These are phyloP conservation scores for Hyperoodon ampullatus DNA, from an alignment of 2,113 vertebrate species.

Conservation along the genomic window DNA sequence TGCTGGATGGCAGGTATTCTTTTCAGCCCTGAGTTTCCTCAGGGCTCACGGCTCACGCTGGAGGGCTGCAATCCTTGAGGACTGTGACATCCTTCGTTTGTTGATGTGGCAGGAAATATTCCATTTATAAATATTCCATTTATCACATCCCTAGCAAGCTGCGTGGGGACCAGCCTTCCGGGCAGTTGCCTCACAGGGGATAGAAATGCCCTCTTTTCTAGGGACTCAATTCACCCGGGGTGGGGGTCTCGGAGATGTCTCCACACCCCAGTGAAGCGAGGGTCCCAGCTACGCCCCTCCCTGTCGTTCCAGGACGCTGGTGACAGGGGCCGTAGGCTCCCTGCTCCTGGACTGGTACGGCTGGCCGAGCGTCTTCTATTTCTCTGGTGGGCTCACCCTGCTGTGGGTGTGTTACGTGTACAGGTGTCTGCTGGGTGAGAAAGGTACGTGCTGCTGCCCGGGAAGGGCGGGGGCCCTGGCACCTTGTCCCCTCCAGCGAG, in stretches of 20 bases:
- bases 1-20: no score
- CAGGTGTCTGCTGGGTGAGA: slow-evolving; percentile 92
- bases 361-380: slow-evolving; percentile 97
- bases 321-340: slow-evolving; percentile 93
- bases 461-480: not conserved
- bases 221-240: no score
- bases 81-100: no score
- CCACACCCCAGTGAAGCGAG: fast-evolving
- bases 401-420: slow-evolving; percentile 95
- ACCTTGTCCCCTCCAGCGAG: not conserved
- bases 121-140: not conserved
- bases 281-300: fast-evolving
- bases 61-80: no score
- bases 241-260: fast-evolving
- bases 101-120: no score
- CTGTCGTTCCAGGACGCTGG: slow-evolving; percentile 86
- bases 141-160: no score
- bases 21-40: no score
- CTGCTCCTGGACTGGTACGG: slow-evolving; percentile 93
- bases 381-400: slow-evolving; percentile 92
- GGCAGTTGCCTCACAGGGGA: not conserved
- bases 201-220: not conserved
- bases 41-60: no score
- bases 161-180: fast-evolving
- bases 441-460: slow-evolving; percentile 83